Base-by-base conservation (phyloP, 2,888 invertebrate genomes). In the Teleogryllus oceanicus region DNA sequence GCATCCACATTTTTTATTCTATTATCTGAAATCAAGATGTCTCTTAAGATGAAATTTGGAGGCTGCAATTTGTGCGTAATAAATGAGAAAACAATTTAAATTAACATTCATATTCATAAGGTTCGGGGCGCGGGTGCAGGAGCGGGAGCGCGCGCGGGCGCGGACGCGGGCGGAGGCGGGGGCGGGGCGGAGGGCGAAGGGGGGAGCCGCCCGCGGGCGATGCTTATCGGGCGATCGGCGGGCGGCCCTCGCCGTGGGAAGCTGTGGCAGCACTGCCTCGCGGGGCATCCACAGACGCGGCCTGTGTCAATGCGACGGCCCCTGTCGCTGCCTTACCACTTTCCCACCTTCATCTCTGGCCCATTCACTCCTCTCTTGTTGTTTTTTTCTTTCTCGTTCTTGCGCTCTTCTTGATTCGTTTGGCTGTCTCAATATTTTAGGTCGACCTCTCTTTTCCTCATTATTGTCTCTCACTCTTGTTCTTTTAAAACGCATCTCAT, bases 11-110 rank as follows among this genome's bases (percentile, higher is more conserved):
- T 18, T 62, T 62, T 62, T 62, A 62, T 62, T 62, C 62, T 62
- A 62, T 62, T 62, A 62, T 62, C 62, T 62, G 62, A 62, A 18
- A 62, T 62, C 62, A 62, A 62, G 62, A 62, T 62, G 62, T 62
- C 62, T 62, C 62, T 62, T 62, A 62, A 62, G 62, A 62, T 62
- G 62, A 62, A 62, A 62, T 62, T 62, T n/a, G 62, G 62, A 62
- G 62, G 62, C 62, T 62, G 62, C 62, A 62, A 62, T 62, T 62
- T 62, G 62, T 62, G 62, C 62, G 62, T 62, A 62, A 62, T 62
- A 62, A 62, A 62, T 62, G 62, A 62, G 62, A 62, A 62, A 62
- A 62, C 62, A 62, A 62, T 62, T 62, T 62, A 62, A 62, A 62
- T 62, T 62, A 62, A 62, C 62, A 62, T 62, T 62, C 62, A 62